Evolutionary conservation across 2,888 invertebrate genomes (phyloP).

Genomic region (Drosophila infuscata): DNA sequence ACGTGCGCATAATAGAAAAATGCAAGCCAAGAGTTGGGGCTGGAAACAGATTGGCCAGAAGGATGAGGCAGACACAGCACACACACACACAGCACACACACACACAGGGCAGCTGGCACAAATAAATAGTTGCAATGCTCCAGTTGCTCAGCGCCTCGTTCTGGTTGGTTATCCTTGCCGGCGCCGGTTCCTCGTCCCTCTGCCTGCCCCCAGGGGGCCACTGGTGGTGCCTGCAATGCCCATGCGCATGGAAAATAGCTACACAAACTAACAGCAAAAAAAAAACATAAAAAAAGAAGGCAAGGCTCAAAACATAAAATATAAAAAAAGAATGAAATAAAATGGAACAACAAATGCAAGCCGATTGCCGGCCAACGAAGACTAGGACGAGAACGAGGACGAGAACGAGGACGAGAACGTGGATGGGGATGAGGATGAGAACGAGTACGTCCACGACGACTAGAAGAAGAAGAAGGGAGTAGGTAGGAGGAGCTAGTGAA

Average conservation of each 20-base stretch:
- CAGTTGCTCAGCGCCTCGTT: slow-evolving; percentile 71
- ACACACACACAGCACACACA: slow-evolving; percentile 13
- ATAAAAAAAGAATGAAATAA: slow-evolving; percentile 21
- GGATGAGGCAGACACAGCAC: slow-evolving; percentile 36
- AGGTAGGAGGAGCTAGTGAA: slow-evolving; percentile 56
- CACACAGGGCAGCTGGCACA: slow-evolving; percentile 51
- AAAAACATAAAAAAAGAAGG: slow-evolving; percentile 20
- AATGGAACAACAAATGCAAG: slow-evolving; percentile 51
- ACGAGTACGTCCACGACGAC: slow-evolving; percentile 14
- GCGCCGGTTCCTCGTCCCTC: slow-evolving; percentile 47
- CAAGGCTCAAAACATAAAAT: slow-evolving; percentile 46
- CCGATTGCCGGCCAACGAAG: slow-evolving; percentile 50
- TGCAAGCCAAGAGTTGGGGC: slow-evolving; percentile 23
- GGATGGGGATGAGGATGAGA: neutral
- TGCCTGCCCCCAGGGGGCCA: slow-evolving; percentile 16
- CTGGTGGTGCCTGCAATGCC: slow-evolving; percentile 73
- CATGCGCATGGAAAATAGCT: slow-evolving; percentile 81
- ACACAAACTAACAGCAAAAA: slow-evolving; percentile 68
- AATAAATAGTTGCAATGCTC: slow-evolving; percentile 78
- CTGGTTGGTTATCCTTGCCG: slow-evolving; percentile 72
- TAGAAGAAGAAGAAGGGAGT: slow-evolving; percentile 12
- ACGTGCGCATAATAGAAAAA: slow-evolving; percentile 81
- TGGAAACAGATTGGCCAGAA: neutral
- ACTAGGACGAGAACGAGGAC: slow-evolving; percentile 9
- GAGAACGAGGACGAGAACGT: neutral